Evolutionary conservation across 2,113 vertebrate species (phyloP).

Genomic region (Semnornis frantzii): DNA sequence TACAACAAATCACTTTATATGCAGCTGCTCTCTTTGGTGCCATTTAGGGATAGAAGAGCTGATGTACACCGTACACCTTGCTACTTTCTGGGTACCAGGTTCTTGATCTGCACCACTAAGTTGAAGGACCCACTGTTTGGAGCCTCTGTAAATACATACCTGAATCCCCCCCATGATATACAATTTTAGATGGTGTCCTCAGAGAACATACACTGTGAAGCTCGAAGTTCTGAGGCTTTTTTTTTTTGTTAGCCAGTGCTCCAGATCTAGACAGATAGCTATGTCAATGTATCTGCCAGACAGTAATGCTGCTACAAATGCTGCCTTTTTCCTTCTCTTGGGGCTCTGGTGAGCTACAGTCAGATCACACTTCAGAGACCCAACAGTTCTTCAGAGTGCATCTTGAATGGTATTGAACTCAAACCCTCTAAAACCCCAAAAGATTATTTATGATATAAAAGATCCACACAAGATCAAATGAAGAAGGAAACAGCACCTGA

Average conservation of each 20-base stretch:
- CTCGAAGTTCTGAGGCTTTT: not conserved
- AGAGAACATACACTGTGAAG: not conserved
- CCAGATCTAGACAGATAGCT: not conserved
- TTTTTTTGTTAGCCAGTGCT: not conserved
- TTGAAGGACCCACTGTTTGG: not conserved
- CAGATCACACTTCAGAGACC: not conserved
- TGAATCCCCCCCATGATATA: not conserved
- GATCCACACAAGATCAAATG: not conserved
- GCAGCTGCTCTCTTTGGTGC: slow-evolving; percentile 76
- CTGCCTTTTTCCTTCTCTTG: not conserved
- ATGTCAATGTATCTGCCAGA: not conserved
- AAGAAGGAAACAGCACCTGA: not conserved
- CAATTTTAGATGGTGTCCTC: not conserved
- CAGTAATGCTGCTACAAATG: not conserved
- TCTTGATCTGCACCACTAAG: not conserved
- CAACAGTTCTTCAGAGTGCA: not conserved
- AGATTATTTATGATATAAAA: not conserved
- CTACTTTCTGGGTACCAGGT: not conserved
- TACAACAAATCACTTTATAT: slow-evolving; percentile 2
- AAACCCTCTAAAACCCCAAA: not conserved
- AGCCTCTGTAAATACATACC: not conserved
- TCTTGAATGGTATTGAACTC: not conserved
- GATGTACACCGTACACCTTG: not conserved
- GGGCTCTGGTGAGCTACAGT: not conserved
- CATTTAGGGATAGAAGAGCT: slow-evolving; percentile 21